phyloP scores from a whole-genome alignment of 2,888 invertebrate genomes.

The Linnaemya tessellans region DNA sequence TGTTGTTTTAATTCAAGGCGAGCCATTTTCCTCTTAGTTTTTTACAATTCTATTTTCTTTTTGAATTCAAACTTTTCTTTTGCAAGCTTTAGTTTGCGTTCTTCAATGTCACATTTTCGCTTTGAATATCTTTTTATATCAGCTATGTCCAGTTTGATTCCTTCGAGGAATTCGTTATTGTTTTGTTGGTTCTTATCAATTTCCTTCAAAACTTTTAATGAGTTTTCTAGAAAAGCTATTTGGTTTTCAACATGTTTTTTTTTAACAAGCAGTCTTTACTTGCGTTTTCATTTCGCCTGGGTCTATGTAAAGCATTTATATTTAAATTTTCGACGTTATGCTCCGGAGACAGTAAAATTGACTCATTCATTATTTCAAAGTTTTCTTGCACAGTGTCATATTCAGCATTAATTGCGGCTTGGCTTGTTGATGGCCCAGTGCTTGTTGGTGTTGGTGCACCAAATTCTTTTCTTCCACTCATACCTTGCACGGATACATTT shows the following conservation, averaged over 20 bases:
- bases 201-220: constrained; percentile 18
- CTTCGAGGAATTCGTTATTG: not conserved
- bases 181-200: constrained; percentile 15
- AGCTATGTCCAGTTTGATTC: no score
- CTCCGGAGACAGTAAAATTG: not conserved
- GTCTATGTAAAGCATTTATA: not conserved
- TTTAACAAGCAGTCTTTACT: constrained; percentile 1
- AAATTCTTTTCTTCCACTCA: not conserved
- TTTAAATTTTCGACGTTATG: not conserved
- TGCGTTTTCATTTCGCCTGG: not conserved
- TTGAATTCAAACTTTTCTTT: constrained; percentile 33
- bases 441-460: not conserved
- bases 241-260: not conserved
- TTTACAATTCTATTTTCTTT: constrained; percentile 33
- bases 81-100: constrained; percentile 5
- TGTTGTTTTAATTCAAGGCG: constrained; percentile 11
- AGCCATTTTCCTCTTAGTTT: not conserved
- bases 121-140: no score
- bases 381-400: not conserved
- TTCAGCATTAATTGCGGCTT: not conserved
- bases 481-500: constrained; percentile 1
- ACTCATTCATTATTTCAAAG: not conserved
- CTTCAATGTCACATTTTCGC: constrained; percentile 14
- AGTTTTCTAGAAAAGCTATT: not conserved
- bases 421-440: not conserved